Evolutionary conservation across 64 coral and sea anemone genomes (phyloP), one percentile per base, ranked within the genome.

Genomic region (Montipora foliosa): DNA sequence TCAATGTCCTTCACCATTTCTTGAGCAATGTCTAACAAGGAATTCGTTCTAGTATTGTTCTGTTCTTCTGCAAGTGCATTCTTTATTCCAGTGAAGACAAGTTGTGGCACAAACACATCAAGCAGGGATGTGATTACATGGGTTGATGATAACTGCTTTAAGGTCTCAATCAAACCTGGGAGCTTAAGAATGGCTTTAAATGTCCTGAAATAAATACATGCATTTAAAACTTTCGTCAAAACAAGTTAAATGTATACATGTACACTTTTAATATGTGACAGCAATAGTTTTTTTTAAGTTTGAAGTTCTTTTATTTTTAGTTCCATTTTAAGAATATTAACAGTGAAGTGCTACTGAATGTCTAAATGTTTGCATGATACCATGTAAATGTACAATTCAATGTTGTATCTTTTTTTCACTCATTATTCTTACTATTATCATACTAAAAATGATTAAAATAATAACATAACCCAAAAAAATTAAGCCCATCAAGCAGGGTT

Each of bases 61-160:
- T 22, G 84, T 71, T 87, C 50, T 20, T 87, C 67, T 74, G 49
- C 14, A 37, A 44, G 20, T 44, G 49, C 67, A 47, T 79, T 75
- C 57, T 49, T 86, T 12, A 91, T 14, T 5, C 75, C 82, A 52
- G 44, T 61, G 49, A 73, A 52, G 47, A 81, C 76, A 12, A 95
- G 47, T 48, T 95, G 89, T 44, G 89, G 88, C 3, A 95, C 49
- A 48, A 95, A 12, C 68, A 91, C 69, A 22, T 91, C 81, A n/a
- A 95, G 59, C 44, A 95, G 59, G 11, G 94, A 69, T 61, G 89
- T 72, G 4, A 95, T 91, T 49, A 74, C 49, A 88, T 82, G 87
- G 22, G 66, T 70, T 6, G 37, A 72, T 14, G 94, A 68, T 46
- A 95, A 37, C 25, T 88, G 58, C 15, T 77, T 57, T 19, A 95